Base-by-base conservation (phyloP, 2,888 invertebrate species). In the Globia sparganii region DNA sequence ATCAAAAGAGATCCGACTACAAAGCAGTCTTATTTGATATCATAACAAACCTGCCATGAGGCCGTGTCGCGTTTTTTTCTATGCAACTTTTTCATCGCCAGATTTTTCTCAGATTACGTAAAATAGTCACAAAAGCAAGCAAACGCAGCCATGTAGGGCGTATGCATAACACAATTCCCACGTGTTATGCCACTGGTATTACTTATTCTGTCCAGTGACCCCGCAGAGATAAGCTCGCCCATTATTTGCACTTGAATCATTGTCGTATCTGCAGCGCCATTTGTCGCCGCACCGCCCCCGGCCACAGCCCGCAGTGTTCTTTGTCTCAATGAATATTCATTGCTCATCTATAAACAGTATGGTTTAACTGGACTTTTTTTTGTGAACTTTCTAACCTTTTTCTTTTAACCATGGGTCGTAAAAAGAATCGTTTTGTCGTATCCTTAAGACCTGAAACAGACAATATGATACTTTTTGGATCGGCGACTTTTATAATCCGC, bases 181-280 rank as follows among this genome's bases (percentile, higher is more conserved):
- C 59, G 74, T 86, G 69, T 75, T 75, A 83, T 78, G 86, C 56
- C 58, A 66, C 65, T 73, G 62, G 81, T 80, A 85, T 86, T 84
- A 89, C 83, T 82, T 83, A 88, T 86, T 87, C 86, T 75, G 92
- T 86, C 85, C 90, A 86, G 79, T 80, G 91, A 91, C 89, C 91
- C 86, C 77, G 62, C 72, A 65, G 61, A 90, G 91, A 92, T 93
- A 93, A 92, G 92, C 90, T 76, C 80, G 84, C 81, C 90, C 91
- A 92, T 94, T 94, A 94, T 94, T 92, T 93, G 93, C 92, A 91
- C 92, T 93, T 92, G 92, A 92, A 92, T 92, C 92, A 92, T 91
- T 91, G 90, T 86, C 89, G 87, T 90, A 91, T 91, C 90, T 91
- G 85, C 87, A 86, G 77, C 86, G 91, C 92, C 92, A 93, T 93